These are phyloP conservation scores for Geotrypetes seraphini DNA, from an alignment of 2,797 vertebrate species.

Conservation along the genomic window DNA sequence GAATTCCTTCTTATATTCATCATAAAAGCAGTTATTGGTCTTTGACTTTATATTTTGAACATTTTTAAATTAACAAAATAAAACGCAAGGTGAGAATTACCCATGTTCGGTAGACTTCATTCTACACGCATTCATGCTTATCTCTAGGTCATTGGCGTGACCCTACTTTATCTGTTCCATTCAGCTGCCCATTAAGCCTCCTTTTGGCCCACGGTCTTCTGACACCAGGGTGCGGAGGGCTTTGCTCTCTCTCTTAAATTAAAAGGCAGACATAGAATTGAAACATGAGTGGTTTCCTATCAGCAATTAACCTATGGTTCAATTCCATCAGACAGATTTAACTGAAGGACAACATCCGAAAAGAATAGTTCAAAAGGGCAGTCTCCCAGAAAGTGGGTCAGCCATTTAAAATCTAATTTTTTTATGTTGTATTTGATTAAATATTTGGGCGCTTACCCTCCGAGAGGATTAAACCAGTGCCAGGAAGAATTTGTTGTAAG, in stretches of 20 bases:
- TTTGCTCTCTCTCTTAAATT: background rate
- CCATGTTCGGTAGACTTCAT: too few relatives aligned
- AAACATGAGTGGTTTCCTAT: constrained; percentile 2
- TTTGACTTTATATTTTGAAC: too few relatives aligned
- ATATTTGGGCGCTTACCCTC: too few relatives aligned
- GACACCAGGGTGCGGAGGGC: background rate
- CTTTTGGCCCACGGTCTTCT: background rate
- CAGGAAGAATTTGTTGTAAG: too few relatives aligned
- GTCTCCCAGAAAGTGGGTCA: constrained; percentile 5
- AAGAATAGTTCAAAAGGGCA: constrained; percentile 14
- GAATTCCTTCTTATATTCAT: too few relatives aligned
- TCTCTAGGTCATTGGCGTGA: constrained; percentile 1
- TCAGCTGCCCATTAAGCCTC: background rate
- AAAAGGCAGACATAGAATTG: background rate
- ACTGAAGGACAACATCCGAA: constrained; percentile 25
- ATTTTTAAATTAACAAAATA: too few relatives aligned
- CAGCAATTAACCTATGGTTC: constrained; percentile 31
- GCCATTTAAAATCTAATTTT: constrained; percentile 27
- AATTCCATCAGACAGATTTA: constrained; percentile 21
- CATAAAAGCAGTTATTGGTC: too few relatives aligned
- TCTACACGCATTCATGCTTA: too few relatives aligned
- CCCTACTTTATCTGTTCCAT: background rate
- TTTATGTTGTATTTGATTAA: constrained; percentile 10
- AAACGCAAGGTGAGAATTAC: too few relatives aligned
- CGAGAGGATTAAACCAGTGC: too few relatives aligned